A percentile compares a stretch with the other conserved stretches of the same genome.
Evolutionary conservation across 2,113 vertebrate species (phyloP).

Genomic region (Clarias gariepinus): DNA sequence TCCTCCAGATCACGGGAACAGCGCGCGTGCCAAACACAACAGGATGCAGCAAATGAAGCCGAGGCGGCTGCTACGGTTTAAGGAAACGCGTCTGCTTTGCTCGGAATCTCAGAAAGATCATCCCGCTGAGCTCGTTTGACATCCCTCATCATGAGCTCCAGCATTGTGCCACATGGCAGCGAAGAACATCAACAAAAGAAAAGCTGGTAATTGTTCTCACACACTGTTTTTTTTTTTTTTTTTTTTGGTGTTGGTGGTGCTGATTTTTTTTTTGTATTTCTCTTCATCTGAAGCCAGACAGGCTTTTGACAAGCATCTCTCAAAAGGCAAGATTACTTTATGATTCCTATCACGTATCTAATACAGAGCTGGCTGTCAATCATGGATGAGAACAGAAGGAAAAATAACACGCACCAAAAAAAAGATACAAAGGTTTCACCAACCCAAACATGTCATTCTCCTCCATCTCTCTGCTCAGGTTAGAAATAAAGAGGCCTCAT

Average conservation of each 20-base stretch:
- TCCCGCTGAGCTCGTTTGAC: conserved; percentile 40
- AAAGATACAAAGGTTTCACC: not conserved
- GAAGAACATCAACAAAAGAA: conserved; percentile 38
- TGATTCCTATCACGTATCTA: conserved; percentile 70
- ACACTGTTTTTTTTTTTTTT: conserved; percentile 58
- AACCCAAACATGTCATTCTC: conserved; percentile 48
- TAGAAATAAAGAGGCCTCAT: not conserved
- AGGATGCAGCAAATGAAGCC: conserved; percentile 29
- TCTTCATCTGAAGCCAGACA: conserved; percentile 14
- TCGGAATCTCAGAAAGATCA: conserved; percentile 61
- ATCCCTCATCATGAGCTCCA: conserved; percentile 38
- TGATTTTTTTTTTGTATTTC: conserved; percentile 61
- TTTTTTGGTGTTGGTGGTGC: not conserved
- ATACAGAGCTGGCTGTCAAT: conserved; percentile 57
- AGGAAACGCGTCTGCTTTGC: conserved; percentile 67
- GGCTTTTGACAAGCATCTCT: conserved; percentile 65
- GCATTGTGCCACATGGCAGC: conserved; percentile 58
- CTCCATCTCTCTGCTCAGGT: not conserved
- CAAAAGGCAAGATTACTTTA: conserved; percentile 70
- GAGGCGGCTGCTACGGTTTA: conserved; percentile 43
- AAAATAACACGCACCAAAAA: not conserved
- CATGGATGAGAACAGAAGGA: conserved; percentile 25
- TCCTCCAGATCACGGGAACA: conserved; percentile 43
- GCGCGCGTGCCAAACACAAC: conserved; percentile 43
- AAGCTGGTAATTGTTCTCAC: conserved; percentile 21